Base-by-base conservation (phyloP, 2,797 vertebrate genomes). In the Sebastes steindachneri region DNA sequence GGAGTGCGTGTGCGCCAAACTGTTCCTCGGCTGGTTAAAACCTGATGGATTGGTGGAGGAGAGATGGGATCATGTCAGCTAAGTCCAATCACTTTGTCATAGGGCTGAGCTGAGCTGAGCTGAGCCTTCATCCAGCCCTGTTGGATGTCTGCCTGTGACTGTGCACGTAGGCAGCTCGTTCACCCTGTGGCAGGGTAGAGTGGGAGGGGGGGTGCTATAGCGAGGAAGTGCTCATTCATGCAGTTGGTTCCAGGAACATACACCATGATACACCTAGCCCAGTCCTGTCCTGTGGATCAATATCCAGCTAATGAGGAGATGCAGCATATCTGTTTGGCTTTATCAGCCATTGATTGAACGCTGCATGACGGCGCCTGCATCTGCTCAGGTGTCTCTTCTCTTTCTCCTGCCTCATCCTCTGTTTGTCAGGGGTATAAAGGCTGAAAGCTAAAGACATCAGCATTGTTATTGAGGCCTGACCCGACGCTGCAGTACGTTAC, bases 341-440 rank as follows among this genome's bases (percentile, higher is more conserved):
- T 9, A 65, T 68, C 53, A 54, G 48, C 33, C 72, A 77, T 84
- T 83, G 53, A 82, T 65, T 87, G 33, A 86, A 29, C 60, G 45
- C 62, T 79, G 84, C 55, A 35, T 78, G 65, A 71, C 11, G 64
- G 54, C 78, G 26, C 28, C 57, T 68, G 65, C 41, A 71, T 75
- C 74, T 51, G 63, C 78, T 80, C 64, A 84, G 80, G 65, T 57
- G 53, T 72, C 60, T 77, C 51, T 12, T 62, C 41, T 62, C 53
- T 74, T 55, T 66, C 45, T 76, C 29, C 86, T 88, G 82, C 73
- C 58, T 57, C 48, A 33, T 74, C 58, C 25, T 81, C 29, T 81
- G 68, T 76, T 62, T 77, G 64, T 79, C 95, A 96, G 93, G 95
- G 95, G 95, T 91, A 95, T 19, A 51, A 51, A 94, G 95, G 95